A percentile compares a stretch with the other conserved stretches of the same genome.
These are phyloP conservation scores for Urechis unicinctus DNA, from an alignment of 2,888 invertebrate species.

Conservation along the genomic window DNA sequence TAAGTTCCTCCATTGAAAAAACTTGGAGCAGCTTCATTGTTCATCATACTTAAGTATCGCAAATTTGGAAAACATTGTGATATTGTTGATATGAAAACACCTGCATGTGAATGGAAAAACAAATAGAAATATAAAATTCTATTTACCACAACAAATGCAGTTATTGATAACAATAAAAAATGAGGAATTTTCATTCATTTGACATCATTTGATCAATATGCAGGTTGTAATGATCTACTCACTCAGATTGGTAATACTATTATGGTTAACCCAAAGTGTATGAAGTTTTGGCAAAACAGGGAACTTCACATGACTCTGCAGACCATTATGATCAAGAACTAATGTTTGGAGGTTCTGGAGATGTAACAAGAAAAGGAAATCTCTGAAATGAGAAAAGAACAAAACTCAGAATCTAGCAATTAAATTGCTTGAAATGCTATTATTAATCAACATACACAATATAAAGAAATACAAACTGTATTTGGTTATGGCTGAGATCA, in stretches of 20 bases:
- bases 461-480: constrained; percentile 12
- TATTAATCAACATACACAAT: not conserved
- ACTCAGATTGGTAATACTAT: constrained; percentile 59
- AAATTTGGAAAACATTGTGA: constrained; percentile 56
- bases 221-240: constrained; percentile 63
- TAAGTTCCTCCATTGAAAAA: constrained; percentile 70
- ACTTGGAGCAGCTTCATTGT: constrained; percentile 74
- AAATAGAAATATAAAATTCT: not conserved
- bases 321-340: constrained; percentile 74
- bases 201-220: too few relatives aligned
- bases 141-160: not conserved
- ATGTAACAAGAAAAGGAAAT: constrained; percentile 66
- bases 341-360: constrained; percentile 70
- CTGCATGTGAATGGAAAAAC: constrained; percentile 21
- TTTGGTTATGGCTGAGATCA: constrained; percentile 35
- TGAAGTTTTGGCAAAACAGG: constrained; percentile 66
- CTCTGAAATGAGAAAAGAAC: constrained; percentile 55
- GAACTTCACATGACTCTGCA: constrained; percentile 64
- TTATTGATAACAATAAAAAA: too few relatives aligned
- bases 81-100: constrained; percentile 35
- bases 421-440: too few relatives aligned
- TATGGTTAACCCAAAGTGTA: constrained; percentile 67
- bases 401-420: too few relatives aligned
- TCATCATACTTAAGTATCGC: constrained; percentile 74
- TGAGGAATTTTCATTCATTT: not conserved